These are phyloP conservation scores for Papilio xuthus DNA, from an alignment of 1,140 invertebrate genomes.

Conservation along the genomic window DNA sequence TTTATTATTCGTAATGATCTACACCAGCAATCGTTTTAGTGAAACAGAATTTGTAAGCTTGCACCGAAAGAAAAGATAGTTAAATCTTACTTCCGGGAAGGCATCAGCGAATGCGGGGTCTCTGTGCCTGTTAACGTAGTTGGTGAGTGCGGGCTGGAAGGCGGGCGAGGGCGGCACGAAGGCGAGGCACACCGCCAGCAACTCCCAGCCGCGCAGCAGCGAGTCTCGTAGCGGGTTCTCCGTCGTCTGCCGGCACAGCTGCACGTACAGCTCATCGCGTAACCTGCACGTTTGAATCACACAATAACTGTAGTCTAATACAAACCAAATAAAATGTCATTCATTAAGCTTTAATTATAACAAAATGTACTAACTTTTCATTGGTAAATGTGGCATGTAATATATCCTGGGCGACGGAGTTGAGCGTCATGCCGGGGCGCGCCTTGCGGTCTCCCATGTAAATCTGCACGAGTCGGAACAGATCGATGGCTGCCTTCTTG, in stretches of 20 bases:
- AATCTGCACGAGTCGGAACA: slow-evolving; percentile 97
- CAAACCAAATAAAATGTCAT: too few species aligned
- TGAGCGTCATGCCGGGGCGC: slow-evolving; percentile 91
- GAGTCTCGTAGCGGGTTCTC: slow-evolving; percentile 96
- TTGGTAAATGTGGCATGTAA: slow-evolving; percentile 92
- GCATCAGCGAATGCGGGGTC: slow-evolving; percentile 88
- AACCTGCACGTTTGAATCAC: slow-evolving; percentile 83
- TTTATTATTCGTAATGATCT: too few species aligned
- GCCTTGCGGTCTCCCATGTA: slow-evolving; percentile 98
- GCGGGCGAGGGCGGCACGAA: slow-evolving; percentile 97
- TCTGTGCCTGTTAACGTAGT: slow-evolving; percentile 94
- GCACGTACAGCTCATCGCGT: slow-evolving; percentile 96
- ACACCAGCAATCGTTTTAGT: too few species aligned
- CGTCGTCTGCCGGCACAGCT: slow-evolving; percentile 96
- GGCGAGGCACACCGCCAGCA: slow-evolving; percentile 95
- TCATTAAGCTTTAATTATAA: neutral
- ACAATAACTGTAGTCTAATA: too few species aligned
- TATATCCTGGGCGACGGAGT: slow-evolving; percentile 94
- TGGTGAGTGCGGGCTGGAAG: slow-evolving; percentile 94
- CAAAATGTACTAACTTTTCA: slow-evolving; percentile 81
- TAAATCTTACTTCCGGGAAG: slow-evolving; percentile 82
- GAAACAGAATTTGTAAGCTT: neutral
- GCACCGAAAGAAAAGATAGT: neutral
- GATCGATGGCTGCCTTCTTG: slow-evolving; percentile 95
- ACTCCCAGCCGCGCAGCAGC: slow-evolving; percentile 95